phyloP scores from a whole-genome alignment of 2,113 vertebrate species.

The Aramus guarauna region DNA sequence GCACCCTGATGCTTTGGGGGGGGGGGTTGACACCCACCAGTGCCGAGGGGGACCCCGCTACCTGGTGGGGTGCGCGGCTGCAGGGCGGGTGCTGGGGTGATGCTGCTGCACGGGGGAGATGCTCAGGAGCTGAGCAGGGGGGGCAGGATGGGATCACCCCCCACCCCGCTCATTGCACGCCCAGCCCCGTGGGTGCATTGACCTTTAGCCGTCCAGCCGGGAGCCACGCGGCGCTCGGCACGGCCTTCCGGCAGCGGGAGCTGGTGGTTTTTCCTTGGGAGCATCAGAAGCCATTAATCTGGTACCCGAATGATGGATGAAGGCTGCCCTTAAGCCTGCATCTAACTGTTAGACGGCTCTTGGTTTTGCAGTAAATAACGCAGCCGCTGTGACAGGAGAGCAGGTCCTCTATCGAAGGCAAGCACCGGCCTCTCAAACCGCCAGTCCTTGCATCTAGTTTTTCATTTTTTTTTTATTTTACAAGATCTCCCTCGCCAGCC shows the following conservation, averaged over 20 bases:
- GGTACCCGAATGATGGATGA: not conserved
- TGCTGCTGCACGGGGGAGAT: not conserved
- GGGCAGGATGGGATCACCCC: not conserved
- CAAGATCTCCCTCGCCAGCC: rapidly evolving
- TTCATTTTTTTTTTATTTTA: not conserved
- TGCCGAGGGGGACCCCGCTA: rapidly evolving
- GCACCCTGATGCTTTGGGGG: not conserved
- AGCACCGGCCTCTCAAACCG: not conserved
- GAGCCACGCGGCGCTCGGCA: rapidly evolving
- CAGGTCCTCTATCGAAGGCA: not conserved
- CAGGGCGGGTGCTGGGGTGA: not conserved
- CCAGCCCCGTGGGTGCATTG: rapidly evolving
- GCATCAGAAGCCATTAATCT: not conserved
- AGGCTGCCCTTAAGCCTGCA: not conserved
- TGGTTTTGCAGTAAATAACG: not conserved
- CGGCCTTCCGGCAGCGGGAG: not conserved
- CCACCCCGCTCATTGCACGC: rapidly evolving
- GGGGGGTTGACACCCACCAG: too few relatives aligned
- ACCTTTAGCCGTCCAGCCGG: not conserved
- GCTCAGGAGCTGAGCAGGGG: rapidly evolving
- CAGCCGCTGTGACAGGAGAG: rapidly evolving
- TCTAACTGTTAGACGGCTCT: not conserved
- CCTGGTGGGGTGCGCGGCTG: not conserved
- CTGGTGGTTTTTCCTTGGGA: not conserved
- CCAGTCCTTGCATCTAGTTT: not conserved